These are phyloP conservation scores for Xenotilapia flavipinnis DNA, from an alignment of 2,113 vertebrate species.

Conservation along the genomic window DNA sequence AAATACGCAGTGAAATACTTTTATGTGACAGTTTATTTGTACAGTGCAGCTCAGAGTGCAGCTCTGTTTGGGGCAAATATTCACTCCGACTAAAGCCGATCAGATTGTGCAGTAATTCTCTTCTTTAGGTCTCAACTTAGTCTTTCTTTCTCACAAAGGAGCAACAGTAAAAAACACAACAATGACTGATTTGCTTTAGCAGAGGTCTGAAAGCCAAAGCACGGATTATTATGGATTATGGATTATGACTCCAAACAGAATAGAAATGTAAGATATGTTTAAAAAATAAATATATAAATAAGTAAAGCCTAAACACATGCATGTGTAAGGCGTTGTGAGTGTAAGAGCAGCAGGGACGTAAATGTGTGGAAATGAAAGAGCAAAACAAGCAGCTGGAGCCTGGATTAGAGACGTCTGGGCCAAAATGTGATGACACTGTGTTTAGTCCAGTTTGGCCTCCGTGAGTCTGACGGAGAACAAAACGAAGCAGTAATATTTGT, in stretches of 20 bases:
- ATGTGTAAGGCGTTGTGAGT: neutral
- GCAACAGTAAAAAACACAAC: neutral
- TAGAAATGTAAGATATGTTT: neutral
- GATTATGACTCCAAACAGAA: neutral
- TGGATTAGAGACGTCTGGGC: neutral
- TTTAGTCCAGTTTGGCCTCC: neutral
- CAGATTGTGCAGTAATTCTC: neutral
- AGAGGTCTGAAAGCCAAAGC: neutral
- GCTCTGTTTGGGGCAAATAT: neutral
- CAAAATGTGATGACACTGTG: neutral
- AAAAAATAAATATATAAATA: neutral
- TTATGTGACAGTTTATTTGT: neutral
- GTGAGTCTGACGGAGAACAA: neutral
- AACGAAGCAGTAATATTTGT: neutral
- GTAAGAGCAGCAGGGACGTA: neutral
- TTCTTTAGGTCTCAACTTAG: neutral
- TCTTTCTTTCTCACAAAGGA: neutral
- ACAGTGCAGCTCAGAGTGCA: accelerated
- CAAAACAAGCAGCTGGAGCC: neutral
- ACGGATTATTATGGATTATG: conserved; percentile 7
- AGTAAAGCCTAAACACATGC: neutral
- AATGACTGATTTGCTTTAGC: neutral
- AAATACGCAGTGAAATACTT: neutral
- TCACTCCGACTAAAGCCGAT: neutral
- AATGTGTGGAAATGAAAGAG: neutral